Percentiles rank a stretch among this genome's conserved stretches.
These are phyloP conservation scores for Neomicropteryx cornuta DNA, from an alignment of 1,140 invertebrate species.

Conservation along the genomic window DNA sequence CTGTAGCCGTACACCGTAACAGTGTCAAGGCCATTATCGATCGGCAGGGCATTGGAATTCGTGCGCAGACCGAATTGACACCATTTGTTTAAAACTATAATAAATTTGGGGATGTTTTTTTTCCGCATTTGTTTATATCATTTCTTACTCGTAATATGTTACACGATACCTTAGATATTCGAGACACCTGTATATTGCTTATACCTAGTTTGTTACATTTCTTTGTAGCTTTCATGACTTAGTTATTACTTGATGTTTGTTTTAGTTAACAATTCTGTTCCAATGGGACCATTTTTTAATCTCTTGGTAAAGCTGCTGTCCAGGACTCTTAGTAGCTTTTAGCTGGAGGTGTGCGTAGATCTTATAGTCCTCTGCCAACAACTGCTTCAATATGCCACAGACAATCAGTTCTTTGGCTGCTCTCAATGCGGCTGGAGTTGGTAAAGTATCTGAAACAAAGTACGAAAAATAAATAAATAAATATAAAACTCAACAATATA, in stretches of 20 bases:
- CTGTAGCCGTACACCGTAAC: too few species aligned
- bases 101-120: too few species aligned
- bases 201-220: not conserved
- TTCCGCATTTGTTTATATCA: too few species aligned
- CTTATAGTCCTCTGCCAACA: conserved; percentile 44
- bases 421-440: conserved; percentile 39
- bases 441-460: conserved; percentile 41
- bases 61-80: too few species aligned
- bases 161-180: too few species aligned
- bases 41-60: too few species aligned
- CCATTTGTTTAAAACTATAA: too few species aligned
- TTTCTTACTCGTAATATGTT: too few species aligned
- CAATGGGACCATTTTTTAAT: conserved; percentile 48
- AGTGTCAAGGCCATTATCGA: too few species aligned
- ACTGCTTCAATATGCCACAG: conserved; percentile 47
- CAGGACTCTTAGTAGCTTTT: conserved; percentile 47
- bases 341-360: conserved; percentile 52
- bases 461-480: conserved; percentile 5
- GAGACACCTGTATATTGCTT: too few species aligned
- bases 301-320: conserved; percentile 44
- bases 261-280: conserved; percentile 17
- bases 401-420: conserved; percentile 45
- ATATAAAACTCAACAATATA: conserved; percentile 1
- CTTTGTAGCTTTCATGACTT: not conserved
- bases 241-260: conserved; percentile 9